phyloP scores from a whole-genome alignment of 2,113 vertebrate species.

The Glaucidium brasilianum region DNA sequence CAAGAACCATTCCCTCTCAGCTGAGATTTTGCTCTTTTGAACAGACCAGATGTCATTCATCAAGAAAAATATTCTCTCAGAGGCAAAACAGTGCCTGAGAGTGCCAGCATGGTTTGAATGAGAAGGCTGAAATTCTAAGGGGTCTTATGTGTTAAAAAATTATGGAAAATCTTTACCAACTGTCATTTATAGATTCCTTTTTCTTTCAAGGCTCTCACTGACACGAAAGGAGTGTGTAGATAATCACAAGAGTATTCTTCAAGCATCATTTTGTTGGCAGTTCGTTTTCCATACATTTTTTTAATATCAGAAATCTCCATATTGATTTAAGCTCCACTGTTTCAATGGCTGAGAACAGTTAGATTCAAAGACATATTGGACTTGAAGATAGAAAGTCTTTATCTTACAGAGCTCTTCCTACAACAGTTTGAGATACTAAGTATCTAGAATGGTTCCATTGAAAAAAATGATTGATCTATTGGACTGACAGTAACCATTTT shows the following conservation, averaged over 20 bases:
- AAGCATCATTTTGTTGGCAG: neutral
- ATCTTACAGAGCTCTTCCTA: neutral
- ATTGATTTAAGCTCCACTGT: neutral
- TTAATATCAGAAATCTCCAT: neutral
- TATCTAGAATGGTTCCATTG: neutral
- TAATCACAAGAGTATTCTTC: conserved; percentile 8
- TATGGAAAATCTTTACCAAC: conserved; percentile 28
- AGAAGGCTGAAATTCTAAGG: neutral
- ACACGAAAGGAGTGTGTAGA: neutral
- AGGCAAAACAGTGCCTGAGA: neutral
- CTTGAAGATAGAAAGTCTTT: neutral
- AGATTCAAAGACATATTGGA: neutral
- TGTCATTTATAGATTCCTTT: neutral
- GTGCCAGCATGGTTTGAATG: conserved; percentile 3
- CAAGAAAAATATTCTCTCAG: neutral
- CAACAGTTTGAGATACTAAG: neutral
- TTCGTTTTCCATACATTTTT: neutral
- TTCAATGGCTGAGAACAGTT: neutral
- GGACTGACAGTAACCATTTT: neutral
- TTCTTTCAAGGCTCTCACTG: neutral
- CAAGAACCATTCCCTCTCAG: neutral
- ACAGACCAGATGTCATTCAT: neutral
- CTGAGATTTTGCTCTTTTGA: neutral
- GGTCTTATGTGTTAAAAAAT: neutral
- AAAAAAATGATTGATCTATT: neutral